These are phyloP conservation scores for Arctocebus calabarensis DNA, from an alignment of 2,797 vertebrate genomes.

Conservation along the genomic window DNA sequence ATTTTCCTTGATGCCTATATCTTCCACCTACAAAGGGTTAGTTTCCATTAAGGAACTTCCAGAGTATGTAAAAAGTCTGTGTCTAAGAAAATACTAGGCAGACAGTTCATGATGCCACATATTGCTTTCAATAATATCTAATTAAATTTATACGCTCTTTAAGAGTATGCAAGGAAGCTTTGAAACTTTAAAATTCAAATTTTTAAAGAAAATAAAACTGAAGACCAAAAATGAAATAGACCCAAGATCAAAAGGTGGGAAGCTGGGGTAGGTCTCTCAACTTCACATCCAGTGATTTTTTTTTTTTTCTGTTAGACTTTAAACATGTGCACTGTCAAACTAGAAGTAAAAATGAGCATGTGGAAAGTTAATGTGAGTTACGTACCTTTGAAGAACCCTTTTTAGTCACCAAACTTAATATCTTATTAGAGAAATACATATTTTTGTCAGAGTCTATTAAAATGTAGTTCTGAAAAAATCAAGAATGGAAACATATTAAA, in stretches of 20 bases:
- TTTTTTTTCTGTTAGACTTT: conserved; percentile 30
- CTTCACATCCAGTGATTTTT: background rate
- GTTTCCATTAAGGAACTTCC: conserved; percentile 34
- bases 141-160: background rate
- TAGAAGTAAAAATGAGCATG: conserved; percentile 26
- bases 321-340: conserved; percentile 15
- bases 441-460: conserved; percentile 40
- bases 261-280: background rate
- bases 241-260: background rate
- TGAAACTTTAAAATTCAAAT: conserved; percentile 20
- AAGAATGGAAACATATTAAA: conserved; percentile 7
- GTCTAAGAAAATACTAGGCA: background rate
- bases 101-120: background rate
- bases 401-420: conserved; percentile 41
- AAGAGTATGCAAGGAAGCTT: background rate
- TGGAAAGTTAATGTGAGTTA: background rate
- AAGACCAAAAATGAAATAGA: conserved; percentile 57
- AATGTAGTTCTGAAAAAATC: background rate
- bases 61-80: background rate
- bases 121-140: conserved; percentile 9
- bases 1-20: background rate
- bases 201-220: conserved; percentile 59
- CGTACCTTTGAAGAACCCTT: background rate
- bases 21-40: background rate
- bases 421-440: background rate